Conservation (phyloP, 2,888 invertebrate species). For the Xylocampa areola region DNA sequence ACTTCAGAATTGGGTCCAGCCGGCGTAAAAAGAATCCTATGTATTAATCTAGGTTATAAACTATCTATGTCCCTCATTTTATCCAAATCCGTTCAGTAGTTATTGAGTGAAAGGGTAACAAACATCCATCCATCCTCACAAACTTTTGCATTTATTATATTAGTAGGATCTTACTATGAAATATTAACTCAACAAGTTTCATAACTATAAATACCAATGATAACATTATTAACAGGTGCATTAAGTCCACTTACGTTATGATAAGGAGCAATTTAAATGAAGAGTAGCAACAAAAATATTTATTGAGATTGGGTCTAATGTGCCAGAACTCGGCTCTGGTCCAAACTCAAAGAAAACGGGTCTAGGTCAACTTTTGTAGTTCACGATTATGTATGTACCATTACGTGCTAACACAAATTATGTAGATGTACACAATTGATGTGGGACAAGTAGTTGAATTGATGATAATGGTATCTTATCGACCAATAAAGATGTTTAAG, state of each 20-base stretch:
- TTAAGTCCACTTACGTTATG: constrained; percentile 18
- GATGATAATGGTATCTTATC: constrained; percentile 62
- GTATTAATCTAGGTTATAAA: too few species aligned
- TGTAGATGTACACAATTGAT: constrained; percentile 28
- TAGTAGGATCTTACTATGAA: too few species aligned
- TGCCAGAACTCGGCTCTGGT: constrained; percentile 77
- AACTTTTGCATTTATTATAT: too few species aligned
- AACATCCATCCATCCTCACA: too few species aligned
- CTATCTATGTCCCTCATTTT: too few species aligned
- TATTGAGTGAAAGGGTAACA: too few species aligned
- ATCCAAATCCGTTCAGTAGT: too few species aligned
- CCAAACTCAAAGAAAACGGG: constrained; percentile 78
- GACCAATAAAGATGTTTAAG: constrained; percentile 37
- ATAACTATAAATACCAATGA: constrained; percentile 11
- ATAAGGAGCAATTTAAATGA: constrained; percentile 51
- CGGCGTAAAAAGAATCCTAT: too few species aligned
- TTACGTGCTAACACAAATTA: constrained; percentile 29
- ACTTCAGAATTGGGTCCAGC: too few species aligned
- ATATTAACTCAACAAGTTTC: background rate
- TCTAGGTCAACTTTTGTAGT: constrained; percentile 76
- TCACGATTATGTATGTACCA: constrained; percentile 46
- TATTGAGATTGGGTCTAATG: constrained; percentile 69
- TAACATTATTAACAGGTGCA: constrained; percentile 29
- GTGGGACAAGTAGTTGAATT: constrained; percentile 39
- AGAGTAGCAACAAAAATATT: constrained; percentile 60